Base-by-base conservation (phyloP, 2,888 invertebrate species). In the Silvanus unidentatus region DNA sequence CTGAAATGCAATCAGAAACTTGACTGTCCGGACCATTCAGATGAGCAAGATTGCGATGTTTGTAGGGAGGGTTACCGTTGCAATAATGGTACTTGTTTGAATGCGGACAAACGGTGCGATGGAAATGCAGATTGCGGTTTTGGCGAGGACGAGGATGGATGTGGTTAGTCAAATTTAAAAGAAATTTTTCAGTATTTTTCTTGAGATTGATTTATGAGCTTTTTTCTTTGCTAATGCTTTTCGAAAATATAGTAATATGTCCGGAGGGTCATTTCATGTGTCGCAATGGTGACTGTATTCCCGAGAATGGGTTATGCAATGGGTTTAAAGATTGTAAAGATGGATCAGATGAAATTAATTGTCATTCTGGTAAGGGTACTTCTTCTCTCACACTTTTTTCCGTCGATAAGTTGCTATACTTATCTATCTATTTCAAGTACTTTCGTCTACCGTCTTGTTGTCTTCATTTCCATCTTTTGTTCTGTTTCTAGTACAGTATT, bases 11-110 rank as follows among this genome's bases (percentile, higher is more conserved):
- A 83, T 68, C 71, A 75, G 59, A 71, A 71, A 55, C 76, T 76
- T 36, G 95, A 97, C 68, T 97, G 96, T 66, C 71, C 73, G 1
- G 90, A 90, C 64, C 77, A 79, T 28, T 82, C 84, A 37, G 91
- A 92, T 68, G 91, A 92, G 73, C 65, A 80, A 42, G 84, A 84
- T 56, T 91, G 90, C 71, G 75, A 85, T 47, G 64, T 67, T 29
- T 76, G 77, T 65, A 59, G 62, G 44, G 77, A 78, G 50, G 72
- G 80, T 63, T 82, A 75, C 66, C 71, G 75, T 32, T 82, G 81
- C 62, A 66, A 69, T 45, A 74, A 78, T 55, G 79, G 79, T 16
- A 70, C 69, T 46, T 79, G 80, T 58, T 63, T 79, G 43, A 69
- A 62, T 48, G 66, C 75, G 42, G 65, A 66, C 40, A 70, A 72